These are phyloP conservation scores for Priocnemis perturbator DNA, from an alignment of 2,888 invertebrate genomes.

Conservation along the genomic window DNA sequence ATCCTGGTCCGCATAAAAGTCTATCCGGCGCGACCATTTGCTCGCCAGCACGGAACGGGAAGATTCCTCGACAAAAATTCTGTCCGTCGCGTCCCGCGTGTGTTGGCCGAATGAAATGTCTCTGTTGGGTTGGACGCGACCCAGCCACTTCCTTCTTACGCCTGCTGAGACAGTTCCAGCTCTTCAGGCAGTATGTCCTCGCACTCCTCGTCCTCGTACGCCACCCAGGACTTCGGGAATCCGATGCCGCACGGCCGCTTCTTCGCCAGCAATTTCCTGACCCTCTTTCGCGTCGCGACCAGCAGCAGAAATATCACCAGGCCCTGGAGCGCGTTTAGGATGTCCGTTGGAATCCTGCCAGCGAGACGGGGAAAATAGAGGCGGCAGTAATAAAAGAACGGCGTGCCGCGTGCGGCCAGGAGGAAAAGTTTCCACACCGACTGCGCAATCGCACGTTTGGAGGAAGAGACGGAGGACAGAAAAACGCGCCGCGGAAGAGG, in stretches of 20 bases:
- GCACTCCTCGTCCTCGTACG: constrained; percentile 69
- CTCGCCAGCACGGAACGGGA: no score
- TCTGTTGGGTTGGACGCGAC: no score
- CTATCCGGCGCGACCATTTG: no score
- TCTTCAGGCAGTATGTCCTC: constrained; percentile 62
- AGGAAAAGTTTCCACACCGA: background rate
- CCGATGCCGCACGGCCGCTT: constrained; percentile 66
- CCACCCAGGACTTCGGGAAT: constrained; percentile 72
- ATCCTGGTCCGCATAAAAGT: no score
- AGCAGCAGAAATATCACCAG: constrained; percentile 74
- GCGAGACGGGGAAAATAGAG: background rate
- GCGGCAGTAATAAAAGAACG: background rate
- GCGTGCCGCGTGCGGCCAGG: background rate
- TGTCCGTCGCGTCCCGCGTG: no score
- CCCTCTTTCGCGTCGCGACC: constrained; percentile 76
- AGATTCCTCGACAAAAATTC: no score
- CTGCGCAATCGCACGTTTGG: background rate
- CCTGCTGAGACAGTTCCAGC: constrained; percentile 64
- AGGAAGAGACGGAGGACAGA: background rate
- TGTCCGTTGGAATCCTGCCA: constrained; percentile 72
- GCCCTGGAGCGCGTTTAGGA: constrained; percentile 74
- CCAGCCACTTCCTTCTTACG: no score
- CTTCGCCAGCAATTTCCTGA: constrained; percentile 73
- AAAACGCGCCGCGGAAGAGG: no score
- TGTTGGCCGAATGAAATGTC: no score